These are phyloP conservation scores for Drosophila subpulchrella DNA, from an alignment of 1,140 invertebrate species.

Conservation along the genomic window DNA sequence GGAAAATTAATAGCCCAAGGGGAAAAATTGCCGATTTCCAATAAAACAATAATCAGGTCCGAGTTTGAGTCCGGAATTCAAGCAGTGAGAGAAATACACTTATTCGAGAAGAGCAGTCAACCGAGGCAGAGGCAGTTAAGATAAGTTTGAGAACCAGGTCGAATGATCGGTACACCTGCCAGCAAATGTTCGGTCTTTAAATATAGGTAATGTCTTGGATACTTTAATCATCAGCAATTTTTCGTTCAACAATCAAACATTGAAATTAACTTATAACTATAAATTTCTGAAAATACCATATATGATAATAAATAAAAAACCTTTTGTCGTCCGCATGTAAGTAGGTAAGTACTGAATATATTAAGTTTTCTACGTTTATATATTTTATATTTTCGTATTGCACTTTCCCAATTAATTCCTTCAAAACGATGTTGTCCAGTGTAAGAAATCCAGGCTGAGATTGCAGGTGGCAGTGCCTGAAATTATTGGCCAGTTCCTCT, in stretches of 20 bases:
- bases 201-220: no score
- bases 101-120: constrained; percentile 5
- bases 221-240: no score
- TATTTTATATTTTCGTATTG: background rate
- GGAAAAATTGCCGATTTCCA: constrained; percentile 18
- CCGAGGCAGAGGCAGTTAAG: constrained; percentile 21
- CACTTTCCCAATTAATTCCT: background rate
- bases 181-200: background rate
- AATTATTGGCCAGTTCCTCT: constrained; percentile 57
- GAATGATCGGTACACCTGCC: constrained; percentile 20
- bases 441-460: constrained; percentile 15
- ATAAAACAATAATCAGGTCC: constrained; percentile 52
- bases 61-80: constrained; percentile 1
- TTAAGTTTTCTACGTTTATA: background rate
- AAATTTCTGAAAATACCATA: no score
- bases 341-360: no score
- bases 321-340: no score
- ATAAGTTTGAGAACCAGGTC: constrained; percentile 13
- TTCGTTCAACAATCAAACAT: no score
- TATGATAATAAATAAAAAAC: no score
- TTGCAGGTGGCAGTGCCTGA: constrained; percentile 59
- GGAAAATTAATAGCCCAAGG: constrained; percentile 49
- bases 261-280: no score
- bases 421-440: constrained; percentile 7
- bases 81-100: constrained; percentile 2